Evolutionary conservation across 2,797 vertebrate genomes (phyloP).

Genomic region (Gymnopithys bicolor): DNA sequence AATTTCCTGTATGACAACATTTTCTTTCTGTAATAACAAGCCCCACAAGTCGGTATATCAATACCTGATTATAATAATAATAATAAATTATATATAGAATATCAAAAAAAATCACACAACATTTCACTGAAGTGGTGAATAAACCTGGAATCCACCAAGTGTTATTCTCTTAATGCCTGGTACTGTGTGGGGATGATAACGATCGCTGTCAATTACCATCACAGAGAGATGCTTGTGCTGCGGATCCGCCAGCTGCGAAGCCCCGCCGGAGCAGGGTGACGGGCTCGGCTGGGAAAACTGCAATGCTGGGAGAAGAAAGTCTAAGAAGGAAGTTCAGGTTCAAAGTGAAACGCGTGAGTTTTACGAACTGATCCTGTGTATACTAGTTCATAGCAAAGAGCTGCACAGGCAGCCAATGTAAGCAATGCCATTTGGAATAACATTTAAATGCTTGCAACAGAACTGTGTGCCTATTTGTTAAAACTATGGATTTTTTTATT

Average conservation of each 20-base stretch:
- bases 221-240: neutral
- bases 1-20: conserved; percentile 14
- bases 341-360: neutral
- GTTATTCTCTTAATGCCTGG: neutral
- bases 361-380: neutral
- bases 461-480: neutral
- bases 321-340: conserved; percentile 9
- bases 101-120: neutral
- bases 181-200: neutral
- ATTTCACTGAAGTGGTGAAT: neutral
- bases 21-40: conserved; percentile 25
- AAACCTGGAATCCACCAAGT: neutral
- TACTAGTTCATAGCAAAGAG: neutral
- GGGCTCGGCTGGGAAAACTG: neutral
- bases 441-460: neutral
- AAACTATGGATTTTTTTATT: neutral
- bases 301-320: neutral
- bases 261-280: neutral
- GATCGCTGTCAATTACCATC: neutral
- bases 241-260: neutral
- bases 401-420: neutral
- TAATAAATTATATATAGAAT: neutral
- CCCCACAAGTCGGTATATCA: neutral
- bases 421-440: neutral
- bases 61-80: neutral